Evolutionary conservation across 2,797 vertebrate species (phyloP), one percentile per base, ranked within the genome.

Genomic region (Cyclopterus lumpus): DNA sequence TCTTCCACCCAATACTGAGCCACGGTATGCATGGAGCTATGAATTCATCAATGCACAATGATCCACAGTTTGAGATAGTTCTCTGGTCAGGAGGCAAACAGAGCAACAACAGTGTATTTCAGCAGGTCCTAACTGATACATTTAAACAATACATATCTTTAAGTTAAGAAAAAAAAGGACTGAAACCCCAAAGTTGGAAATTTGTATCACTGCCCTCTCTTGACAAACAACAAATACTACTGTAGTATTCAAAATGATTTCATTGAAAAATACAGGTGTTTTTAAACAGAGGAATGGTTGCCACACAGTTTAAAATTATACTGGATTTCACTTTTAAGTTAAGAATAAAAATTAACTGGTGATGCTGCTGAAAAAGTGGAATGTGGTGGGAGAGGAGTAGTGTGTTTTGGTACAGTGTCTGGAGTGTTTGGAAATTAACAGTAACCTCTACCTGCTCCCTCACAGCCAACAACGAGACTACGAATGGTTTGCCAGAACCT

Each of bases 51-150:
- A 81, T 64, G 73, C 73, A 82, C 51, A 18, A 80, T 64, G 81
- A 81, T 82, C 70, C 75, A 79, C 83, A 83, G 72, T 80, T 81
- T 81, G 73, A 81, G 77, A 88, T 65, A 75, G 75, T 73, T 80
- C 88, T 90, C 75, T 88, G 71, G 68, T 89, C 81, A 79, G 66
- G 77, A 92, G 80, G 79, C 68, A 84, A 89, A 90, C 82, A 88
- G 69, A 81, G 83, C 82, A 88, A 88, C 79, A 84, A 86, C 75
- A 84, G 80, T 88, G 81, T 87, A 86, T 81, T 86, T 93, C 93
- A 94, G 91, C 90, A 92, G 91, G 86, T 89, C 83, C 89, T 93
- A 94, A 90, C 67, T 87, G 75, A 80, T 91, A 92, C 84, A 91
- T 81, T 90, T 87, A 88, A 93, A 92, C 84, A 88, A 90, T 81